A percentile compares a stretch with the other conserved stretches of the same genome.
phyloP scores from a whole-genome alignment of 1,140 invertebrate species.

The Dermatophagoides farinae region DNA sequence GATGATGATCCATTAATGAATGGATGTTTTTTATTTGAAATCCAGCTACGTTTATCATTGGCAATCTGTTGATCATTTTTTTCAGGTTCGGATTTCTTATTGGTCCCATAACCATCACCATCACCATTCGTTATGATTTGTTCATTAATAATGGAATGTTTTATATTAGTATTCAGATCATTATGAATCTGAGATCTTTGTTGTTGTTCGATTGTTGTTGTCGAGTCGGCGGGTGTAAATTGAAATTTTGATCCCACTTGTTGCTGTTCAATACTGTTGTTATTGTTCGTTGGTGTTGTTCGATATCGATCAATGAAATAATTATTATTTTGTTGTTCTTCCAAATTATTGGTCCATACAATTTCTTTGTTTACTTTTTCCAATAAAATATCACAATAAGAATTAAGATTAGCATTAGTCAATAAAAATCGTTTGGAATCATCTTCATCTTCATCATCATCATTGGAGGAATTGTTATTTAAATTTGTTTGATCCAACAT shows the following conservation, averaged over 20 bases:
- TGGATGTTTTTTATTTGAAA: background rate
- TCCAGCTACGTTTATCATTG: background rate
- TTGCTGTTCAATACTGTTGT: background rate
- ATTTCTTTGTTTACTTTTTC: background rate
- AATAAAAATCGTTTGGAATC: background rate
- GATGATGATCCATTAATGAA: background rate
- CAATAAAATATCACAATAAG: background rate
- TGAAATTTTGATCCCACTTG: background rate
- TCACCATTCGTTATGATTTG: background rate
- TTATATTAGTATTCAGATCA: background rate
- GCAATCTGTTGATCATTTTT: too few relatives aligned
- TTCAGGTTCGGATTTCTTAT: background rate
- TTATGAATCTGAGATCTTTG: too few relatives aligned
- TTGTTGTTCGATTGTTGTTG: too few relatives aligned
- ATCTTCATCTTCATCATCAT: background rate
- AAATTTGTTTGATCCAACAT: background rate
- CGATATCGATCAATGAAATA: background rate
- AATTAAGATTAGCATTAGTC: background rate
- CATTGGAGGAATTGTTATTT: background rate
- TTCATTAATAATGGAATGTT: conserved; percentile 4
- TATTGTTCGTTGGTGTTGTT: background rate
- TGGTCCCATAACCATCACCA: conserved; percentile 7
- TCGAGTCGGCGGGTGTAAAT: too few relatives aligned
- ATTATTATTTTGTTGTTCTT: background rate
- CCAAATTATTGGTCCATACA: background rate